Percentiles rank a stretch among this genome's conserved stretches.
phyloP scores from a whole-genome alignment of 2,113 vertebrate species.

The Python bivittatus region DNA sequence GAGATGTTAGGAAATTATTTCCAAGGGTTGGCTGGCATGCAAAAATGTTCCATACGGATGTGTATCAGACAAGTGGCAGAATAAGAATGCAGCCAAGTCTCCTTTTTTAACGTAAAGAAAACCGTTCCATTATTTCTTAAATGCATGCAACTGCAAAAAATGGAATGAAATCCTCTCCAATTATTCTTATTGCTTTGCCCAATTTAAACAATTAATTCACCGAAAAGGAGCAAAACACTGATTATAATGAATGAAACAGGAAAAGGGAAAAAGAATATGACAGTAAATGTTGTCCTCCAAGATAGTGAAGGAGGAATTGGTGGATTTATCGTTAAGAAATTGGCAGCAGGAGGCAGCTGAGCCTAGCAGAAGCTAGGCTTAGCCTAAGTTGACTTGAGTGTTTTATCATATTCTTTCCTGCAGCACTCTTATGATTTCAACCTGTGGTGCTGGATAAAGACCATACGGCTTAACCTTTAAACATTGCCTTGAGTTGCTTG shows the following conservation, averaged over 20 bases:
- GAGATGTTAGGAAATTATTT: neutral
- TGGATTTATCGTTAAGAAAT: no score
- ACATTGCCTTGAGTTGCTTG: no score
- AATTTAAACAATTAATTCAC: neutral
- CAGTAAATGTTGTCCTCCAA: neutral
- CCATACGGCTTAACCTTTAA: no score
- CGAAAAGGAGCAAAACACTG: neutral
- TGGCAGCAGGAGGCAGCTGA: no score
- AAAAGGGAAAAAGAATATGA: neutral
- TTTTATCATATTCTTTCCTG: no score
- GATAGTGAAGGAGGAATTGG: no score
- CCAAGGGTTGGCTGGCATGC: no score
- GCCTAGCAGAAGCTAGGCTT: no score
- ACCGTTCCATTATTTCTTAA: neutral
- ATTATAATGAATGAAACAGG: neutral
- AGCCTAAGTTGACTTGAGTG: no score
- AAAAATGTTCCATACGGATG: neutral
- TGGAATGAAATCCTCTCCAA: neutral
- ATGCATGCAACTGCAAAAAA: neutral
- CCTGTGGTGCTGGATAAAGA: no score
- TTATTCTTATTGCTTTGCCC: neutral
- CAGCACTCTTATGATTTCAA: no score
- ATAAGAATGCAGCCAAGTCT: neutral
- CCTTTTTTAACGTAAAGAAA: neutral
- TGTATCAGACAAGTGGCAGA: neutral